Percentiles rank a stretch among this genome's conserved stretches.
These are phyloP conservation scores for Drosophila sulfurigaster DNA, from an alignment of 1,140 invertebrate species.

Conservation along the genomic window DNA sequence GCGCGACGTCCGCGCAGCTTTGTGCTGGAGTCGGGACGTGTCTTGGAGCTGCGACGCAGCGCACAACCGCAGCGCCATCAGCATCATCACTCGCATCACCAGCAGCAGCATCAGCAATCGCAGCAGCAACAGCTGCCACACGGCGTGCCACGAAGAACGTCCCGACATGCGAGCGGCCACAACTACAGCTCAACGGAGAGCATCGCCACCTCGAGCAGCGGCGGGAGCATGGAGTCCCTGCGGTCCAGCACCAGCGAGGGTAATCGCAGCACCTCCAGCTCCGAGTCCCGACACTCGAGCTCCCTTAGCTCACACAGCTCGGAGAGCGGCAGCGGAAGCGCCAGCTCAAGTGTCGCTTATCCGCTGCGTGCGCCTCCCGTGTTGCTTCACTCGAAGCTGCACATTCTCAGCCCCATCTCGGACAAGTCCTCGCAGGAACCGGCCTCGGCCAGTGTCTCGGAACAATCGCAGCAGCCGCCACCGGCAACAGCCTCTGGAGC, in stretches of 20 bases:
- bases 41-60: constrained; percentile 84
- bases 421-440: constrained; percentile 96
- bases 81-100: constrained; percentile 85
- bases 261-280: constrained; percentile 92
- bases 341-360: constrained; percentile 86
- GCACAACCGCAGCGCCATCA: constrained; percentile 65
- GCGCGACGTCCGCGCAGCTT: constrained; percentile 72
- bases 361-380: constrained; percentile 88
- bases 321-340: constrained; percentile 87
- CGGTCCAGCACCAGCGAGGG: constrained; percentile 93
- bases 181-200: constrained; percentile 94
- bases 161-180: constrained; percentile 61
- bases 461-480: constrained; percentile 86
- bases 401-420: constrained; percentile 94
- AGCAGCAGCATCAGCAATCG: constrained; percentile 56
- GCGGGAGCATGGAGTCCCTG: constrained; percentile 93
- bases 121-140: constrained; percentile 24
- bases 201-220: constrained; percentile 93
- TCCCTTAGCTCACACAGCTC: constrained; percentile 93
- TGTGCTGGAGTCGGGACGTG: constrained; percentile 80
- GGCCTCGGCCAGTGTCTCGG: constrained; percentile 86
- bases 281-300: constrained; percentile 91
- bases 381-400: constrained; percentile 90
- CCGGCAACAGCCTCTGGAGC: constrained; percentile 80
- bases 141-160: constrained; percentile 65